These are phyloP conservation scores for Coptodon rendalli DNA, from an alignment of 2,113 vertebrate species.

Conservation along the genomic window DNA sequence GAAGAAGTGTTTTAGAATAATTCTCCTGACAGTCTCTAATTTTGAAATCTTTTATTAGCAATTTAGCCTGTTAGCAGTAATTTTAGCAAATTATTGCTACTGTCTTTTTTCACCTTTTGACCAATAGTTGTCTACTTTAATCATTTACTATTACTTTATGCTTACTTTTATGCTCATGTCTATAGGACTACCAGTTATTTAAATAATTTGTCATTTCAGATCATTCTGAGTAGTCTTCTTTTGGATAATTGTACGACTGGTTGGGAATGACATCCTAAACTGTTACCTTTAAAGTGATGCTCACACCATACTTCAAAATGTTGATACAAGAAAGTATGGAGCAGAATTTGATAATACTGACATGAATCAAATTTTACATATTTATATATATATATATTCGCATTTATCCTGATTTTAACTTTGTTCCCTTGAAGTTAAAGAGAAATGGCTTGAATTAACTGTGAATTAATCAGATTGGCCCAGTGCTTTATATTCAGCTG, in stretches of 20 bases:
- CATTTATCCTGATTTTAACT: background rate
- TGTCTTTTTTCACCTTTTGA: background rate
- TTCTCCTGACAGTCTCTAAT: fast-evolving
- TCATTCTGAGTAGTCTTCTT: background rate
- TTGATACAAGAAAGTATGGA: background rate
- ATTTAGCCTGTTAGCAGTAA: background rate
- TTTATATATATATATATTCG: background rate
- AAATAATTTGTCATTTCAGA: background rate
- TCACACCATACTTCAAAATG: background rate
- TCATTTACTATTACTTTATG: background rate
- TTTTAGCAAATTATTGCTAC: background rate
- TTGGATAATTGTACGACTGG: background rate
- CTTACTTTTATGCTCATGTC: background rate
- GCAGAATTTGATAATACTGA: background rate
- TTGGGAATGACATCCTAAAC: background rate
- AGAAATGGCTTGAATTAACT: background rate
- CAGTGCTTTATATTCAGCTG: background rate
- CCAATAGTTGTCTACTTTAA: background rate
- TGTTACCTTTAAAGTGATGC: background rate
- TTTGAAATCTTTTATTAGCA: background rate
- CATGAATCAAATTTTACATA: background rate
- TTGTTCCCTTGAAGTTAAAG: background rate
- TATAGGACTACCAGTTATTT: background rate
- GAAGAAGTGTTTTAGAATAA: too few relatives aligned
- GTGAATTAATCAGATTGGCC: background rate